Base-by-base conservation (phyloP, 1,140 invertebrate genomes). In the Eulimnadia texana region DNA sequence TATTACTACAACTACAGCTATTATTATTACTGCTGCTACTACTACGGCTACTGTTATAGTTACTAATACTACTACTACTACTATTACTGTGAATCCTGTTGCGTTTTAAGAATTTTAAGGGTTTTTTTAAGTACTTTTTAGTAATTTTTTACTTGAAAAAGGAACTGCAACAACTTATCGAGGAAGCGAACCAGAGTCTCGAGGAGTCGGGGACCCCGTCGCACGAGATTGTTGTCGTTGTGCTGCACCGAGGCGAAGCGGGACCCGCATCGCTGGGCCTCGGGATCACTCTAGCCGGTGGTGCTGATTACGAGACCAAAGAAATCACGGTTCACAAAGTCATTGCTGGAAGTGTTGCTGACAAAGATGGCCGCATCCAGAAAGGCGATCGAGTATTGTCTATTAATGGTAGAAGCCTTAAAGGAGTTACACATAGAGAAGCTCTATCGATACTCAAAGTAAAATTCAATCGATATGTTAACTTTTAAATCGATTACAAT, bases 261-360 rank as follows among this genome's bases (percentile, higher is more conserved):
- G 24, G 42, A 11, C 52, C 62, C 13, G 25, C 52, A 28, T 52
- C 47, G 23, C 58, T 59, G 6, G 88, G 85, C 68, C 82, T 93
- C 49, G 90, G 90, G 16, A 85, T 93, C 51, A 90, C 86, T 3
- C 72, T 93, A 54, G 88, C 88, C 50, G 90, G 89, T 50, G 90
- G 90, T 3, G 81, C 83, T 3, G 90, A 93, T 69, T 91, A 89
- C 71, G 89, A 93, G 75, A 82, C 83, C 64, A 93, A 92, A 73
- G 87, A 92, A 74, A 90, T 93, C 54, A 92, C 88, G 63, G 87
- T 90, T 64, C 86, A 93, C 71, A 85, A 90, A 72, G 88, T 93
- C 52, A 75, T 92, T 63, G 78, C 80, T 55, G 88, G 88, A 64
- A 90, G 88, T 64, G 80, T 89, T 60, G 90, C 90, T 10, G 85